Evolutionary conservation across 2,797 vertebrate species (phyloP).

Genomic region (Jordanella pulchra): DNA sequence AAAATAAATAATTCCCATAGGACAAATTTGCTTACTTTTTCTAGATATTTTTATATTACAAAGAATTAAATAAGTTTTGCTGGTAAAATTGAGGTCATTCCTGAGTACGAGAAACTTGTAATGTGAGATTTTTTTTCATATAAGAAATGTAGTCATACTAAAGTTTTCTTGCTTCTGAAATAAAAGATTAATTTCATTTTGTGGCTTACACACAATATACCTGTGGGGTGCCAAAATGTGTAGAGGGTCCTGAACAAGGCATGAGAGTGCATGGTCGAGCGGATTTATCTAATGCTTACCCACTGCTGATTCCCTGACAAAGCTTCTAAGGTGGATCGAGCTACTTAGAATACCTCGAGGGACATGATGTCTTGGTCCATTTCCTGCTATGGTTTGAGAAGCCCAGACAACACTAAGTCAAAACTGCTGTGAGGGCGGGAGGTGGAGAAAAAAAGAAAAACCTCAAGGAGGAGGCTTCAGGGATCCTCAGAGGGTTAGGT

Average conservation of each 20-base stretch:
- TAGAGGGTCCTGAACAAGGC: neutral
- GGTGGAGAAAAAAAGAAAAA: constrained; percentile 18
- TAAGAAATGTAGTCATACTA: neutral
- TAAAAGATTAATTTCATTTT: neutral
- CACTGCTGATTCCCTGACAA: constrained; percentile 48
- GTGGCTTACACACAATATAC: neutral
- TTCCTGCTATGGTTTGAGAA: constrained; percentile 49
- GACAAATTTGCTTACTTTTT: neutral
- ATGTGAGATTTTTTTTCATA: neutral
- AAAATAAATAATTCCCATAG: neutral
- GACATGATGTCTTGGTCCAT: constrained; percentile 43
- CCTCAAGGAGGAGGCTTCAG: constrained; percentile 41
- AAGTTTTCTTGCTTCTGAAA: neutral
- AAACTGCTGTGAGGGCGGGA: constrained; percentile 28
- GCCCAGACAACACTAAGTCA: constrained; percentile 33
- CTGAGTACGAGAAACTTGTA: neutral
- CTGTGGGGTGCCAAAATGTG: neutral
- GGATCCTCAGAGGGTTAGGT: constrained; percentile 44
- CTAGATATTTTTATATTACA: neutral
- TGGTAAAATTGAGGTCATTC: neutral
- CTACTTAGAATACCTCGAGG: constrained; percentile 45
- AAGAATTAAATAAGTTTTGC: neutral
- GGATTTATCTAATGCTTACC: constrained; percentile 56
- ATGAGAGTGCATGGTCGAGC: constrained; percentile 44
- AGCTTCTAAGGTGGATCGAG: constrained; percentile 39